phyloP scores from a whole-genome alignment of 2,888 invertebrate species.

The Laothoe populi region DNA sequence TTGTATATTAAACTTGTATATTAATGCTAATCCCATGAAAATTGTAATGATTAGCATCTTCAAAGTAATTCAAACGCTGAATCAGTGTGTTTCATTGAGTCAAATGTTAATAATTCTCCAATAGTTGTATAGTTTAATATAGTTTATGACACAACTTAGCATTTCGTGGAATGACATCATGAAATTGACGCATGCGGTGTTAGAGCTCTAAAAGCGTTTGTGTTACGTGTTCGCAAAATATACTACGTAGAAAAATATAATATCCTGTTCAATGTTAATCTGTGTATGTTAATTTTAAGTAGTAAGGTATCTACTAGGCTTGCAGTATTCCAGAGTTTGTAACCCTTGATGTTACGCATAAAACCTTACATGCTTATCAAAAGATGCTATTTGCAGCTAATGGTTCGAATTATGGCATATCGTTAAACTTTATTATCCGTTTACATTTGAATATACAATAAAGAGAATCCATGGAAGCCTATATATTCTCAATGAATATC shows the following conservation, averaged over 20 bases:
- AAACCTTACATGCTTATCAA: conserved; percentile 9
- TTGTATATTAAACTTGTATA: not conserved
- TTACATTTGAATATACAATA: conserved; percentile 33
- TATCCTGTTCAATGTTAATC: not conserved
- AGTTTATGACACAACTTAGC: conserved; percentile 7
- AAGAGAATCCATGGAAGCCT: conserved; percentile 29
- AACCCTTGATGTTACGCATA: not conserved
- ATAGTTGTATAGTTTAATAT: not conserved
- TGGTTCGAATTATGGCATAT: conserved; percentile 11
- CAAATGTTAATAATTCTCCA: not conserved
- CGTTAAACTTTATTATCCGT: conserved; percentile 34
- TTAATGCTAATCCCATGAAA: not conserved
- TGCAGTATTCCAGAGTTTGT: not conserved
- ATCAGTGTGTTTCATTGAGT: not conserved
- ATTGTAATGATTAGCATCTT: not conserved
- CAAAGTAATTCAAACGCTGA: not conserved
- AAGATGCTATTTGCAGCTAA: conserved; percentile 21
- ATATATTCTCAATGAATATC: not conserved
- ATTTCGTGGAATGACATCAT: conserved; percentile 1
- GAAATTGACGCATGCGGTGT: not conserved
- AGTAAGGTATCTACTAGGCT: not conserved
- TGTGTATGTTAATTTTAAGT: not conserved
- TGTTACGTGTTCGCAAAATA: not conserved
- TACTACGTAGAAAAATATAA: not conserved
- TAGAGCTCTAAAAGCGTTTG: conserved; percentile 1